Percentiles rank a stretch among this genome's conserved stretches.
These are phyloP conservation scores for Sapayoa aenigma DNA, from an alignment of 2,113 vertebrate genomes.

Conservation along the genomic window DNA sequence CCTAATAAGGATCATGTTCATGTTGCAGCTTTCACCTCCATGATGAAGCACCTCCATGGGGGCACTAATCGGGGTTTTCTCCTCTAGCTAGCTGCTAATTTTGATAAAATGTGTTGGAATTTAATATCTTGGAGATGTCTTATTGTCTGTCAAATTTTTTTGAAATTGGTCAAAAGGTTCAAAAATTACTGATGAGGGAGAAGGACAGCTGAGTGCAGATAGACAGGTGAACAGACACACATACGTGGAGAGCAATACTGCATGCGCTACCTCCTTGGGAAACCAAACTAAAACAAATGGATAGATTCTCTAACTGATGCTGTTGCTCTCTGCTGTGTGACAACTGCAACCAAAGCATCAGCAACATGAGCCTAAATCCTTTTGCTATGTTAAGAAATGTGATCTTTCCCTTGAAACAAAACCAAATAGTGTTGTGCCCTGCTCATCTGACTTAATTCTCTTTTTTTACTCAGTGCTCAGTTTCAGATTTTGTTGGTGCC, in stretches of 20 bases:
- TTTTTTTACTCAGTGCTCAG: background rate
- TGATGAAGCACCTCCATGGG: background rate
- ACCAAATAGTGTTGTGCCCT: background rate
- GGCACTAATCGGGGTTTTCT: background rate
- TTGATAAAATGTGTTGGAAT: background rate
- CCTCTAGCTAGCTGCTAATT: background rate
- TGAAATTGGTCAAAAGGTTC: slow-evolving; percentile 14
- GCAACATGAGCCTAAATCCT: background rate
- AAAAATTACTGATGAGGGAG: slow-evolving; percentile 4
- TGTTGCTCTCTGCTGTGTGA: background rate
- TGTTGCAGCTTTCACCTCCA: background rate
- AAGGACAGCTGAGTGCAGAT: background rate
- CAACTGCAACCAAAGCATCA: background rate
- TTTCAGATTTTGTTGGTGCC: background rate
- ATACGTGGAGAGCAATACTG: background rate
- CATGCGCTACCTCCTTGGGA: background rate
- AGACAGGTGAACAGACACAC: background rate
- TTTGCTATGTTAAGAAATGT: background rate
- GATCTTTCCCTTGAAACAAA: background rate
- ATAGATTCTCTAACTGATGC: background rate
- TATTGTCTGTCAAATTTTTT: background rate
- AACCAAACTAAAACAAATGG: background rate
- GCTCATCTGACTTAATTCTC: background rate
- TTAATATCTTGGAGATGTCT: background rate
- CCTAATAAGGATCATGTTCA: background rate